These are phyloP conservation scores for Trinorchestia longiramus DNA, from an alignment of 1,140 invertebrate species.

Conservation along the genomic window DNA sequence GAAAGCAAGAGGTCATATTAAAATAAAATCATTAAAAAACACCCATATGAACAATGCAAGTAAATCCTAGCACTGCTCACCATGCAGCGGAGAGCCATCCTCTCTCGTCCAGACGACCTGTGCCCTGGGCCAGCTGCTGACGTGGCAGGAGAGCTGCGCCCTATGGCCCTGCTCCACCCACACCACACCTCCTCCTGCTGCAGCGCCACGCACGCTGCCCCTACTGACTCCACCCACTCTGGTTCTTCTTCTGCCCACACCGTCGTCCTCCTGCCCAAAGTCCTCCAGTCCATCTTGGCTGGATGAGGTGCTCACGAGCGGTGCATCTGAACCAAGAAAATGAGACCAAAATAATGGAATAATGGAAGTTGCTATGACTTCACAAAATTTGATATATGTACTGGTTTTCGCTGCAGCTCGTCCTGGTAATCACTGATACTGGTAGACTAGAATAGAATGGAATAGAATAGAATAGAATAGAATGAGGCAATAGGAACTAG, in stretches of 20 bases:
- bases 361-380: too few relatives aligned
- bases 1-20: too few relatives aligned
- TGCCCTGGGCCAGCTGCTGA: neutral
- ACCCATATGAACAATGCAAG: too few relatives aligned
- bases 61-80: neutral
- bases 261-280: neutral
- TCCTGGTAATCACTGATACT: too few relatives aligned
- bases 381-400: too few relatives aligned
- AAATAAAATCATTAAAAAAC: too few relatives aligned
- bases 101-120: conserved; percentile 1
- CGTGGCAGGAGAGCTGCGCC: neutral
- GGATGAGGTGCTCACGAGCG: neutral
- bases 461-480: too few relatives aligned
- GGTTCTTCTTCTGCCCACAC: neutral
- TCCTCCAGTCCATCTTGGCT: neutral
- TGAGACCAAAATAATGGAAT: neutral
- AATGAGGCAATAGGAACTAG: too few relatives aligned
- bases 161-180: conserved; percentile 23
- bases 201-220: too few relatives aligned
- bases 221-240: neutral
- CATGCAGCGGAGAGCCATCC: neutral
- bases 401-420: too few relatives aligned
- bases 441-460: too few relatives aligned
- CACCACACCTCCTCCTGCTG: neutral
- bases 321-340: neutral